These are phyloP conservation scores for Callorhinus ursinus DNA, from an alignment of 2,113 vertebrate species.

Conservation along the genomic window DNA sequence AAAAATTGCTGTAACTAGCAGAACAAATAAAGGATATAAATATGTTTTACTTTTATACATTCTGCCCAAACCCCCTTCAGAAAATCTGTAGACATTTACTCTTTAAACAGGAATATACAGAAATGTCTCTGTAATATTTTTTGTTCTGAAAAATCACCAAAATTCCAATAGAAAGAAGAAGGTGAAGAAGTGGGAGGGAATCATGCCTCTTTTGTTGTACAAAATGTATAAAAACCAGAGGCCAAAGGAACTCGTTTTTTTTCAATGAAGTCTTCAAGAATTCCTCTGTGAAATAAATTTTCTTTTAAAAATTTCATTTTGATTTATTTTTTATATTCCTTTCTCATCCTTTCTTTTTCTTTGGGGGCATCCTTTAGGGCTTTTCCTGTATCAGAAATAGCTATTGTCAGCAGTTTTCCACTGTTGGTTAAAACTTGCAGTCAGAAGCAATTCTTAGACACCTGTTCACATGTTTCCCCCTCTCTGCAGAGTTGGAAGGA, in stretches of 20 bases:
- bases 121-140: slow-evolving; percentile 24
- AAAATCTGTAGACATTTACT: slow-evolving; percentile 30
- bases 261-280: slow-evolving; percentile 56
- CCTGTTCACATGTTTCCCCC: background rate
- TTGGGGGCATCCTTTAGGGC: slow-evolving; percentile 21
- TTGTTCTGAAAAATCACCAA: slow-evolving; percentile 22
- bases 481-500: background rate
- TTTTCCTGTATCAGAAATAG: slow-evolving; percentile 50
- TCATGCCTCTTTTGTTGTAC: background rate
- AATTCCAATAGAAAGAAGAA: slow-evolving; percentile 38
- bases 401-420: slow-evolving; percentile 45
- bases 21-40: background rate
- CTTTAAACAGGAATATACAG: slow-evolving; percentile 37
- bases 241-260: slow-evolving; percentile 64
- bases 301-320: slow-evolving; percentile 66
- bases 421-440: background rate
- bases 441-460: background rate
- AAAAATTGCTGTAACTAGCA: background rate
- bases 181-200: background rate
- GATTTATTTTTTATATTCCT: slow-evolving; percentile 73
- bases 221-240: slow-evolving; percentile 49
- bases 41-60: slow-evolving; percentile 25
- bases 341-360: slow-evolving; percentile 27
- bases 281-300: slow-evolving; percentile 69
- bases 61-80: background rate